Evolutionary conservation across 2,888 invertebrate species (phyloP), one percentile per base, ranked within the genome.

Genomic region (Ichneumoninae sp.): DNA sequence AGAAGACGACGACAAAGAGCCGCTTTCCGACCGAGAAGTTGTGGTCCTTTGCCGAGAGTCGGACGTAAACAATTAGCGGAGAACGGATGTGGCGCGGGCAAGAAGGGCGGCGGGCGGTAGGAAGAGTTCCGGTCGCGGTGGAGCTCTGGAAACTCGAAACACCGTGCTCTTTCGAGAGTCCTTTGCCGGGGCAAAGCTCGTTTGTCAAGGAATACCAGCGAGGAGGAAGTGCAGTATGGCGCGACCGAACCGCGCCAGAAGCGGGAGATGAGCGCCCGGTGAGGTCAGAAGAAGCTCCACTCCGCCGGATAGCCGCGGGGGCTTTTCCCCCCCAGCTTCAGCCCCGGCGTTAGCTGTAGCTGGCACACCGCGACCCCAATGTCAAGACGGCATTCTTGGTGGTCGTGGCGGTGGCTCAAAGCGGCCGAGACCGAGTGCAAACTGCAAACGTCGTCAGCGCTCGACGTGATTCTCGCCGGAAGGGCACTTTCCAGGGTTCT

Each of bases 361-460:
- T 33, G 50, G 65, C 26, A 16, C 30, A 36, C 36, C 50, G 50
- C 65, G 66, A 76, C 52, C 66, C 75, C 54, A 66, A 76, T 76
- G 75, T 76, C 75, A 76, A 76, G 75, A 76, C 19, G 66, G 50
- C 75, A 76, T 66, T 76, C 75, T 66, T 66, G 52, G 50, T 76
- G 52, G 33, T 52, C 33, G 57, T 10, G 30, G 63, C n/a, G 63
- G 63, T 33, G 16, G 63, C 52, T 76, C 75, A 76, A 76, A 76
- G 75, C 75, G 16, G 36, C 66, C 50, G 40, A 16, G 52, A 66
- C 22, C 52, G 75, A 66, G 75, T 76, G 75, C 66, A 76, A 76
- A 40, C 52, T 65, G 52, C 66, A 76, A 76, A 76, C 76, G 52
- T 74, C 30, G 74, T 74, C 47, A 30, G 30, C 19, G 63, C 47